Evolutionary conservation across 2,797 vertebrate species (phyloP).

Genomic region (Odontamblyopus rebecca): DNA sequence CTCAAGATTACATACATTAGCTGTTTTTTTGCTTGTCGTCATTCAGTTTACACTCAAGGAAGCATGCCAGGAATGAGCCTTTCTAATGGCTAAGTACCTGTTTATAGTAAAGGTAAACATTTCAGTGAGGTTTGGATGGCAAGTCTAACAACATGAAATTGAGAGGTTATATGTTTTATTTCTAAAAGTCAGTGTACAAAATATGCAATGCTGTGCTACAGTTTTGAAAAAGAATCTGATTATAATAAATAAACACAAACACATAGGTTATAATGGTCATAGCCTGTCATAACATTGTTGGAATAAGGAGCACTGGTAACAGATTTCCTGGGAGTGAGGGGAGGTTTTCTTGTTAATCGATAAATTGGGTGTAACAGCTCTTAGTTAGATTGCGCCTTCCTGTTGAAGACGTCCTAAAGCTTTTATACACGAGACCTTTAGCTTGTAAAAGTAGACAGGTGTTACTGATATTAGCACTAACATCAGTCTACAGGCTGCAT

Average conservation of each 20-base stretch:
- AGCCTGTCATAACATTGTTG: constrained; percentile 36
- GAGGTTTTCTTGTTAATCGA: constrained; percentile 46
- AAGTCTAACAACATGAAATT: constrained; percentile 11
- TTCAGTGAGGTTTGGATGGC: background rate
- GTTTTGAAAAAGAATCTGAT: constrained; percentile 47
- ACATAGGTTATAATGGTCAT: constrained; percentile 31
- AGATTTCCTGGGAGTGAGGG: constrained; percentile 16
- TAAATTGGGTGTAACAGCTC: constrained; percentile 43
- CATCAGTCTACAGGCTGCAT: background rate
- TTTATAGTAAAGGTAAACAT: constrained; percentile 14
- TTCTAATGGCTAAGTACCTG: constrained; percentile 44
- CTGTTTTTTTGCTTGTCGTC: constrained; percentile 37
- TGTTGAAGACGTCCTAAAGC: constrained; percentile 25
- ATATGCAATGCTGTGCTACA: constrained; percentile 55
- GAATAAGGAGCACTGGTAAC: constrained; percentile 21
- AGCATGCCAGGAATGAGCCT: constrained; percentile 63
- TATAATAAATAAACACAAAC: constrained; percentile 72
- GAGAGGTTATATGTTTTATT: constrained; percentile 57
- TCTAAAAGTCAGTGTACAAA: constrained; percentile 66
- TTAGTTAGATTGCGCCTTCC: constrained; percentile 28
- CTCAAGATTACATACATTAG: constrained; percentile 53
- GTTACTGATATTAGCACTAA: background rate
- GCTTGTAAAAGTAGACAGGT: constrained; percentile 1
- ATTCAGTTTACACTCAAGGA: constrained; percentile 28
- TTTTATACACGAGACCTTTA: background rate